Evolutionary conservation across 2,888 invertebrate species (phyloP), one percentile per base, ranked within the genome.

Genomic region (Thymelicus acteon): DNA sequence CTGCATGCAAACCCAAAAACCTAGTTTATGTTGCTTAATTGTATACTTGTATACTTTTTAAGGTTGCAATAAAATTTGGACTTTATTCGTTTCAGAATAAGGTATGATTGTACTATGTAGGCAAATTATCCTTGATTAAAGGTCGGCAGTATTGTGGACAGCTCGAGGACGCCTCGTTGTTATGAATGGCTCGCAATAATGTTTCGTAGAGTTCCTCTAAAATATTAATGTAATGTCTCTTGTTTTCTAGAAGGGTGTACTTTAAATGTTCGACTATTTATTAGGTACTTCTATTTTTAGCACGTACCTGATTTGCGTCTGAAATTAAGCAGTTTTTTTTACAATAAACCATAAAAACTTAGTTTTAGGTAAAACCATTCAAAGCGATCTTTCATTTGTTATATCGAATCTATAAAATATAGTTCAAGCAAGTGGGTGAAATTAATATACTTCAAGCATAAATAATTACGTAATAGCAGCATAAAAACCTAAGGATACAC

Each of bases 151-250:
- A 58, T 40, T 70, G 70, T 64, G 70, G 64, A 60, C 64, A 64
- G 70, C 40, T 47, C 64, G 58, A 58, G 63, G 64, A 70, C 63
- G 63, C 63, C 60, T 70, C n/a, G 19, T 8, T 48, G 60, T 64
- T 70, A 64, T 70, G 64, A 64, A 70, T 70, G 60, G 70, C 70
- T 60, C 39, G 64, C 69, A 70, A 70, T 70, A 70, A 70, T 64
- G 70, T 60, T 64, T 70, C 70, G 70, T 64, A 10, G 49, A 64
- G 54, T 64, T 64, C 60, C 40, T 40, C 60, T 40, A 49, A 64
- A 60, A 70, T 70, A 70, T 44, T 63, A 69, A 69, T 60, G 49
- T 64, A 52, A 70, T 70, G 49, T 39, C 24, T 60, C 40, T n/a
- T 12, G 15, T 54, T 54, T 60, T 58, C 15, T 48, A 39, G 31